phyloP scores from a whole-genome alignment of 2,797 vertebrate genomes.

The Mormyrops attenuatus region DNA sequence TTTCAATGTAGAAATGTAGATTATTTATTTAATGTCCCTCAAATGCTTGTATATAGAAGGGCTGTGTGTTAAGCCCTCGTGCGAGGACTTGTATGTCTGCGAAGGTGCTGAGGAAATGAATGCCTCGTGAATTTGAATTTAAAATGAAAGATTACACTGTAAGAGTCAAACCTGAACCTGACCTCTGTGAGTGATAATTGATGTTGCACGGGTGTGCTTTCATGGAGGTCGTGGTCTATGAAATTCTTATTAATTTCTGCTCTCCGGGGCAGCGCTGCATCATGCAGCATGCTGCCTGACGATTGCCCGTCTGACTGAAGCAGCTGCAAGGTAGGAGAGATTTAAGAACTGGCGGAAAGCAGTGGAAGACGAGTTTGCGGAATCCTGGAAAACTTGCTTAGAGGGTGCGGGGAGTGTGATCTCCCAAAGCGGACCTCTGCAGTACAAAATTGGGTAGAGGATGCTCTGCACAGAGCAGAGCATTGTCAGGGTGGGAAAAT shows the following conservation, averaged over 20 bases:
- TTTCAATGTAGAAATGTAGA: conserved; percentile 5
- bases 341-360: conserved; percentile 45
- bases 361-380: conserved; percentile 33
- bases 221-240: conserved; percentile 53
- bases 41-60: not conserved
- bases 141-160: conserved; percentile 19
- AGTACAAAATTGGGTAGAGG: conserved; percentile 58
- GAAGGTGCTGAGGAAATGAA: not conserved
- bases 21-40: not conserved
- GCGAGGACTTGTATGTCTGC: not conserved
- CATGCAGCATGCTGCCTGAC: conserved; percentile 36
- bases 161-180: conserved; percentile 35
- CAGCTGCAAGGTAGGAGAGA: conserved; percentile 29
- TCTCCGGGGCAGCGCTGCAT: conserved; percentile 55
- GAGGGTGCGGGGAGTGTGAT: conserved; percentile 52
- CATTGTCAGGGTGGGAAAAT: conserved; percentile 57
- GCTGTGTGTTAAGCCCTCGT: not conserved
- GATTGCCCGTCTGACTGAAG: conserved; percentile 41
- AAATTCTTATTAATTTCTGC: conserved; percentile 62
- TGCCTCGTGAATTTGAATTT: not conserved
- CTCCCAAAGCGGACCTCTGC: conserved; percentile 66
- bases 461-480: conserved; percentile 51
- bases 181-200: conserved; percentile 62
- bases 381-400: not conserved
- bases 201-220: conserved; percentile 58